Evolutionary conservation across 2,888 invertebrate species (phyloP).

Genomic region (Hemaris fuciformis): DNA sequence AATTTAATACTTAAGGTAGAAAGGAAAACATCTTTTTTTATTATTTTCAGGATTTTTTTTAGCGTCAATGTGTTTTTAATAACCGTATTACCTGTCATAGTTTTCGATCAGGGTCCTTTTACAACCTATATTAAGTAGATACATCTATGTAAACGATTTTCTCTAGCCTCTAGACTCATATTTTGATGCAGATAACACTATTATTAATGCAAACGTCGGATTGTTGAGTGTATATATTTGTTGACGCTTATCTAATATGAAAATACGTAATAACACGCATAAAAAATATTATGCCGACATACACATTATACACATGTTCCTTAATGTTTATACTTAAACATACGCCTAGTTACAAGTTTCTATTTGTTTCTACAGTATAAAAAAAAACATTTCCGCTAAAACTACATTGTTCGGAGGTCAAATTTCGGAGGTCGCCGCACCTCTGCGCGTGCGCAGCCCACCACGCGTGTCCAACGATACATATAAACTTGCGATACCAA

Average conservation of each 20-base stretch:
- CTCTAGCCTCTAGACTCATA: no score
- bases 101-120: no score
- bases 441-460: conserved; percentile 17
- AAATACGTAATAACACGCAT: neutral
- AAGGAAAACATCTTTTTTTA: no score
- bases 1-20: no score
- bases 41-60: no score
- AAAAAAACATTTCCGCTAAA: conserved; percentile 8
- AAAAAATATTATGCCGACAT: neutral
- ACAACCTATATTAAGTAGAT: no score
- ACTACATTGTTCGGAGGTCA: conserved; percentile 21
- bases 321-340: neutral
- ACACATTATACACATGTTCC: neutral
- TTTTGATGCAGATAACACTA: no score
- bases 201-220: no score
- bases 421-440: conserved; percentile 44
- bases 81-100: no score
- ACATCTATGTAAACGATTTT: no score
- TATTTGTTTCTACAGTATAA: neutral
- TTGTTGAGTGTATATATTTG: no score
- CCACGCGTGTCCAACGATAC: conserved; percentile 63
- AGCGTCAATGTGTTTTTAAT: no score
- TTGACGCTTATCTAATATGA: neutral
- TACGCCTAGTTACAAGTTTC: conserved; percentile 4
- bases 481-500: conserved; percentile 32